Evolutionary conservation across 35 echinoderm and acorn worm species (phyloP).

Genomic region (Amphiura filiformis): DNA sequence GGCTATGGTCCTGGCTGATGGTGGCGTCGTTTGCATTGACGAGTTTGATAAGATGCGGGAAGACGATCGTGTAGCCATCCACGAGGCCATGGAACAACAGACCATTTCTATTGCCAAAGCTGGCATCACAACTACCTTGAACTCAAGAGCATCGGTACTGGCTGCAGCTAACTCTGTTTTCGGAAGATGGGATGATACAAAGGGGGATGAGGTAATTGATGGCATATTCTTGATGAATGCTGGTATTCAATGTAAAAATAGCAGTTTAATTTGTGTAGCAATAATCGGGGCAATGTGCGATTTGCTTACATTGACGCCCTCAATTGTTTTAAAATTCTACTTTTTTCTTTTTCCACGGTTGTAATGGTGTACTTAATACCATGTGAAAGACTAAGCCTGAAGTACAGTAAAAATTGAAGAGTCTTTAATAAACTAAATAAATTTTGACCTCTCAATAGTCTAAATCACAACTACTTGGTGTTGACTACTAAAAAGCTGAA

Average conservation of each 20-base stretch:
- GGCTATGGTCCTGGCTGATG: slow-evolving; percentile 97
- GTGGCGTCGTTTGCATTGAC: slow-evolving; percentile 94
- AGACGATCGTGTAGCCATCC: slow-evolving; percentile 90
- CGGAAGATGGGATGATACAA: slow-evolving; percentile 97
- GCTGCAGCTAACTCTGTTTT: slow-evolving; percentile 99
- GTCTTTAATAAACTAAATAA: too few relatives aligned
- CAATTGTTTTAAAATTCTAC: too few relatives aligned
- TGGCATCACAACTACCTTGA: slow-evolving; percentile 93
- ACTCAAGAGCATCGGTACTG: slow-evolving; percentile 87
- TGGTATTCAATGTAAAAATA: background rate
- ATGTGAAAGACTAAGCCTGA: too few relatives aligned
- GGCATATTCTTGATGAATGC: background rate
- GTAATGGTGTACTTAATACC: too few relatives aligned
- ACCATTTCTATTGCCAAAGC: slow-evolving; percentile 98
- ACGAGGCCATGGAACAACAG: slow-evolving; percentile 98
- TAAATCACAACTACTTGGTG: too few relatives aligned
- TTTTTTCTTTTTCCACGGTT: too few relatives aligned
- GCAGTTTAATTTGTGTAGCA: background rate
- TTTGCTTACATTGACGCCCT: too few relatives aligned
- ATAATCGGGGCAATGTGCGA: background rate
- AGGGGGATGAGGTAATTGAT: slow-evolving; percentile 98
- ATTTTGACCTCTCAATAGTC: too few relatives aligned
- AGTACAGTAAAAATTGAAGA: too few relatives aligned
- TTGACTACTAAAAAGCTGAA: too few relatives aligned
- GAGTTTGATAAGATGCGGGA: slow-evolving; percentile 99